These are phyloP conservation scores for Cathartes aura DNA, from an alignment of 2,113 vertebrate genomes.

Conservation along the genomic window DNA sequence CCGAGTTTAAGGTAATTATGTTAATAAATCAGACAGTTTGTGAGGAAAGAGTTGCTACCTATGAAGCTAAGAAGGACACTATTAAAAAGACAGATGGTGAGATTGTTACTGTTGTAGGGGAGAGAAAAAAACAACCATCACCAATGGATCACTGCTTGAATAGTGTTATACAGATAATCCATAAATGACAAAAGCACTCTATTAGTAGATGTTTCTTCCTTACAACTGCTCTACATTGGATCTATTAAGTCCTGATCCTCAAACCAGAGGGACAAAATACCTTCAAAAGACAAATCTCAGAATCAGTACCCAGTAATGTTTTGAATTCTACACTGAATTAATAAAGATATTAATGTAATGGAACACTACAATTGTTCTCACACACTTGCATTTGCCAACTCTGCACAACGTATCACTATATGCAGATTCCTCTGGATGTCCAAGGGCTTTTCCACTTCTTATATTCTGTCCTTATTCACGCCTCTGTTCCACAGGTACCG, in stretches of 20 bases:
- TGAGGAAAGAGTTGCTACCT: not conserved
- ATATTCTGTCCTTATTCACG: not conserved
- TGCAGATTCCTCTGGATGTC: not conserved
- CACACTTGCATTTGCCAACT: not conserved
- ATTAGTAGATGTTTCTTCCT: not conserved
- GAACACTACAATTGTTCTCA: not conserved
- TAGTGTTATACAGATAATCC: not conserved
- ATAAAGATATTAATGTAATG: not conserved
- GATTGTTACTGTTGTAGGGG: not conserved
- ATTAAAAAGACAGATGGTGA: not conserved
- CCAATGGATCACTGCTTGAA: not conserved
- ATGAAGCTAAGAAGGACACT: not conserved
- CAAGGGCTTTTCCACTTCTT: not conserved
- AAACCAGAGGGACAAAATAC: not conserved
- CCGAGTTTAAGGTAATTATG: not conserved
- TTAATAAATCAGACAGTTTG: not conserved
- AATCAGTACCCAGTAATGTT: not conserved
- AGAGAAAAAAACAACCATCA: not conserved
- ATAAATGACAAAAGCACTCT: not conserved
- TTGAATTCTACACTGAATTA: not conserved
- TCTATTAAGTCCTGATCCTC: not conserved
- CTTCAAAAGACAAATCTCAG: not conserved
- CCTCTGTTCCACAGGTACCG: rapidly evolving
- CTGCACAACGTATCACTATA: not conserved
- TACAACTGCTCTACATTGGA: not conserved